Evolutionary conservation across 1,140 invertebrate genomes (phyloP).

Genomic region (Branchinecta lindahli): DNA sequence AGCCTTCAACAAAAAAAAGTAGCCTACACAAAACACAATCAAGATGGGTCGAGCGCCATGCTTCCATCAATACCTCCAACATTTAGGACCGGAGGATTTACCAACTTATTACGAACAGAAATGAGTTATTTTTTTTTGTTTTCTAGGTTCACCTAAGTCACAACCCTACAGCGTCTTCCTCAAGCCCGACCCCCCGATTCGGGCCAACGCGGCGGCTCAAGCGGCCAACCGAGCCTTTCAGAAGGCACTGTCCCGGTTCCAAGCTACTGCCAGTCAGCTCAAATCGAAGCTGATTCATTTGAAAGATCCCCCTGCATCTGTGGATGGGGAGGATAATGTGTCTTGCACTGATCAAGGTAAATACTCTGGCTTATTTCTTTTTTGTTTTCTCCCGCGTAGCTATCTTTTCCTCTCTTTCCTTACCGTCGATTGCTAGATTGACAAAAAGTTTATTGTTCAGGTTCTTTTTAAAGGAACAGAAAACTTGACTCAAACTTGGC

Average conservation of each 20-base stretch:
- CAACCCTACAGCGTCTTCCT: neutral
- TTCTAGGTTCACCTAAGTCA: conserved; percentile 2
- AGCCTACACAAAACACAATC: too few species aligned
- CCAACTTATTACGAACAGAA: too few species aligned
- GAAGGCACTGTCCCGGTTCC: neutral
- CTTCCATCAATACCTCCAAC: too few species aligned
- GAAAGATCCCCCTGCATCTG: neutral
- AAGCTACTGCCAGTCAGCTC: neutral
- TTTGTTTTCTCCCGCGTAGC: too few species aligned
- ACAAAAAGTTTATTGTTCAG: too few species aligned
- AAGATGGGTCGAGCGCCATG: too few species aligned
- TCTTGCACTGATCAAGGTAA: neutral
- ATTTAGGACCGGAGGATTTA: too few species aligned
- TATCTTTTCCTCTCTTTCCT: too few species aligned
- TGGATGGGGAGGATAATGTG: neutral
- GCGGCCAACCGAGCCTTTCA: conserved; percentile 1
- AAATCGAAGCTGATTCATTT: conserved; percentile 1
- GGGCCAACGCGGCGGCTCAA: conserved; percentile 4
- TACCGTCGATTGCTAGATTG: too few species aligned
- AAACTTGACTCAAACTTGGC: too few species aligned
- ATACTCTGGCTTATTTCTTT: neutral
- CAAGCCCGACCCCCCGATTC: neutral
- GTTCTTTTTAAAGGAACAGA: too few species aligned
- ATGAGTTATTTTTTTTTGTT: neutral
- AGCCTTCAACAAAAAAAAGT: too few species aligned